Conservation (phyloP, 2,113 vertebrate genomes). For the Zosterops pallidus region DNA sequence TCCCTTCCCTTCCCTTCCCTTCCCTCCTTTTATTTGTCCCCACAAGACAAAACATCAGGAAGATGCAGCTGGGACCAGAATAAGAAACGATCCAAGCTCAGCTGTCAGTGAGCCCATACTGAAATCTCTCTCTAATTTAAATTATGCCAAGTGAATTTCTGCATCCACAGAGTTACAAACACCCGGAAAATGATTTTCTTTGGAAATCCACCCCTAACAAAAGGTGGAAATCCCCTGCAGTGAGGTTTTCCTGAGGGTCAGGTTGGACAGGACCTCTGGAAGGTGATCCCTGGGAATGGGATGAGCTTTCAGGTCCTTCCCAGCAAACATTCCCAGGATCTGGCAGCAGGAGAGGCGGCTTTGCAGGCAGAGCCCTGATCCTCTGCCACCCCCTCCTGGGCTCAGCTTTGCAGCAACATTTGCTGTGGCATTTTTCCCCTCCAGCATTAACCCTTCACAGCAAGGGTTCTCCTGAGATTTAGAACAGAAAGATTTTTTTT, state of each 20-base stretch:
- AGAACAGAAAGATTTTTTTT: neutral
- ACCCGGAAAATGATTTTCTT: neutral
- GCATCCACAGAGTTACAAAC: neutral
- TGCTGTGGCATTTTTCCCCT: neutral
- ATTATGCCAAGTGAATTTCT: accelerated
- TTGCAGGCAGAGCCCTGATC: neutral
- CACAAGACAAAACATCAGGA: neutral
- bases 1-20: neutral
- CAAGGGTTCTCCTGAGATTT: neutral
- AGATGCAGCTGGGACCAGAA: neutral
- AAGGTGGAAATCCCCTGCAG: neutral
- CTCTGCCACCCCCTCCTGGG: conserved; percentile 56
- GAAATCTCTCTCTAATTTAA: neutral
- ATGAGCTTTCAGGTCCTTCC: neutral
- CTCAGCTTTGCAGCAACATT: neutral
- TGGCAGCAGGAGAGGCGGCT: neutral
- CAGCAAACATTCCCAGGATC: accelerated
- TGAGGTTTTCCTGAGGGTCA: neutral
- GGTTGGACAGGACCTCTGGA: neutral
- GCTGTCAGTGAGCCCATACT: neutral
- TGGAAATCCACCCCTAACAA: neutral
- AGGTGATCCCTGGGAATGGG: neutral
- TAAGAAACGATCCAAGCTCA: neutral
- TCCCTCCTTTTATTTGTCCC: neutral
- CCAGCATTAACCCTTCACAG: neutral